These are phyloP conservation scores for Ptycholaimellus sp. DNA, from an alignment of 2,888 invertebrate species.

Conservation along the genomic window DNA sequence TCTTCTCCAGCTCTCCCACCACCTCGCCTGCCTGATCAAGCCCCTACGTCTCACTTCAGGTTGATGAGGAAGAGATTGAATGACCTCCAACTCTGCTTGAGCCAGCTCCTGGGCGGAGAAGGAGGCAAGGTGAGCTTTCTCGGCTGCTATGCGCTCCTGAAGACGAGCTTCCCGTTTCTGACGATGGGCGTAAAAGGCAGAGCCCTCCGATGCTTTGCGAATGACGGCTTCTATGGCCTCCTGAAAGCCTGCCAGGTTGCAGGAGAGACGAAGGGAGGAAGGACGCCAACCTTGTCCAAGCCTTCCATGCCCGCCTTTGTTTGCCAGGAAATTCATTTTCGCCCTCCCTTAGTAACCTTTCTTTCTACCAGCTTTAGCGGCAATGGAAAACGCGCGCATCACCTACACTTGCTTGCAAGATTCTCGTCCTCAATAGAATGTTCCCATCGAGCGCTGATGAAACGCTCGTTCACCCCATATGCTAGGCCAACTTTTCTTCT, in stretches of 20 bases:
- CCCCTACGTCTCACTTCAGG: neutral
- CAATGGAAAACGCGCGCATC: too few relatives aligned
- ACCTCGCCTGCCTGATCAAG: slow-evolving; percentile 29
- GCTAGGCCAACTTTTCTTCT: too few relatives aligned
- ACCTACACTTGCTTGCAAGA: too few relatives aligned
- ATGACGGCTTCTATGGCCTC: slow-evolving; percentile 23
- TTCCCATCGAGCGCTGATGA: too few relatives aligned
- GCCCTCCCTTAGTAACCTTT: too few relatives aligned
- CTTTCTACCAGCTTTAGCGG: too few relatives aligned
- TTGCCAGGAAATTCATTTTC: slow-evolving; percentile 1
- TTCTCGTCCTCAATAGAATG: too few relatives aligned
- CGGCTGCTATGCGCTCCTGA: slow-evolving; percentile 28
- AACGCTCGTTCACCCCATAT: too few relatives aligned
- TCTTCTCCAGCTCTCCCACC: slow-evolving; percentile 26
- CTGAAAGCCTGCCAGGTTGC: neutral
- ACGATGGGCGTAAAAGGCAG: slow-evolving; percentile 35
- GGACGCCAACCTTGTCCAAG: slow-evolving; percentile 29
- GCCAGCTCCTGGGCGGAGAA: too few relatives aligned
- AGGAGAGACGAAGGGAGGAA: neutral
- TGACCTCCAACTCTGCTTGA: slow-evolving; percentile 22
- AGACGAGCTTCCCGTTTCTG: slow-evolving; percentile 31
- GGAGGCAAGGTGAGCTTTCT: slow-evolving; percentile 17
- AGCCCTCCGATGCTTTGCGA: slow-evolving; percentile 31
- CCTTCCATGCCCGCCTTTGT: slow-evolving; percentile 31
- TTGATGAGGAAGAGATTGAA: neutral